phyloP scores from a whole-genome alignment of 2,888 invertebrate genomes.

The Drosophila suboccidentalis region DNA sequence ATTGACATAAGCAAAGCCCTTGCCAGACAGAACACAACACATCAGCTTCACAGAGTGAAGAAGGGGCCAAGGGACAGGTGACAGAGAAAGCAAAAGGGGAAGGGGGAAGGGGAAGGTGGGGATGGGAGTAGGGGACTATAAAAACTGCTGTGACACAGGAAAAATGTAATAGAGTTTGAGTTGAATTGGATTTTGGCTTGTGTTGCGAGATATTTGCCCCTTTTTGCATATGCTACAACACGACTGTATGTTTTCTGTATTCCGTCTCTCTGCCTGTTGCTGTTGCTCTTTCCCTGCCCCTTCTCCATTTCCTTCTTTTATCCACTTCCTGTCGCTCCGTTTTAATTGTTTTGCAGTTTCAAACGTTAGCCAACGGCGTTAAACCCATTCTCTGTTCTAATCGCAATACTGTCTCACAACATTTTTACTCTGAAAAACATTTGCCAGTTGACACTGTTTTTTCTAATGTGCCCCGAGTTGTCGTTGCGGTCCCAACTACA shows the following conservation, averaged over 20 bases:
- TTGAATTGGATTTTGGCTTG: conserved; percentile 7
- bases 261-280: conserved; percentile 52
- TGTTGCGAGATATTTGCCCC: conserved; percentile 2
- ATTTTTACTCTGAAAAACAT: conserved; percentile 29
- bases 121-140: neutral
- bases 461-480: conserved; percentile 2
- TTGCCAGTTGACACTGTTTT: conserved; percentile 36
- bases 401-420: conserved; percentile 39
- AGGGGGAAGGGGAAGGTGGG: neutral
- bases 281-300: conserved; percentile 16
- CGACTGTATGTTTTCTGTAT: conserved; percentile 1
- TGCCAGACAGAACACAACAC: conserved; percentile 38
- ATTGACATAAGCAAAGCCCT: conserved; percentile 65
- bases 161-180: conserved; percentile 34
- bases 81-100: conserved; percentile 6
- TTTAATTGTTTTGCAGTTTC: conserved; percentile 66
- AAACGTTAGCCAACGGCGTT: conserved; percentile 22
- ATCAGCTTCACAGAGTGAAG: conserved; percentile 15
- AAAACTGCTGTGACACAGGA: conserved; percentile 54
- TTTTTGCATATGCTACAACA: conserved; percentile 26
- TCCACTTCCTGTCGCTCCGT: conserved; percentile 32
- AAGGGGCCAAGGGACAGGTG: neutral
- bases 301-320: neutral
- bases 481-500: conserved; percentile 53
- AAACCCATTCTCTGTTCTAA: conserved; percentile 35